Percentiles rank a stretch among this genome's conserved stretches.
Conservation (phyloP, 1,140 invertebrate genomes). For the Meteorus sp. region DNA sequence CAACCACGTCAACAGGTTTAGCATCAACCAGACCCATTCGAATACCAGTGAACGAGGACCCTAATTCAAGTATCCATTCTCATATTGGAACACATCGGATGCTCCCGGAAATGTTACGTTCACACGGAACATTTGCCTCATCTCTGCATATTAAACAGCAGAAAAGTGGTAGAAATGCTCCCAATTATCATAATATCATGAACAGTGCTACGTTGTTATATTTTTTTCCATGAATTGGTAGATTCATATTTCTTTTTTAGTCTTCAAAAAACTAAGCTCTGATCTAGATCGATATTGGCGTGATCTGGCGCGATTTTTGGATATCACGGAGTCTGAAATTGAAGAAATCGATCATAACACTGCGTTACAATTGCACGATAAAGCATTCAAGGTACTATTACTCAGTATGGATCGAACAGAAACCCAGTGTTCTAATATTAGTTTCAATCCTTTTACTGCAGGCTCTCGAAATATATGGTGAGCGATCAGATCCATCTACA, state of each 20-base stretch:
- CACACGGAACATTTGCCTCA: no score
- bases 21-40: no score
- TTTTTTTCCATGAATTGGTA: background rate
- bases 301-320: constrained; percentile 59
- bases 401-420: background rate
- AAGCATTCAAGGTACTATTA: constrained; percentile 34
- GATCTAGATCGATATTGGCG: constrained; percentile 61
- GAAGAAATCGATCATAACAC: constrained; percentile 54
- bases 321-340: constrained; percentile 58
- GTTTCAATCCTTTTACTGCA: constrained; percentile 31
- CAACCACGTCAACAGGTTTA: no score
- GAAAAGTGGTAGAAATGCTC: no score
- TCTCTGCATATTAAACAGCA: no score
- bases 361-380: constrained; percentile 34
- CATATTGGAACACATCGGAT: no score
- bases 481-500: constrained; percentile 22
- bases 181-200: no score
- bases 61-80: no score
- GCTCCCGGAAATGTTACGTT: no score
- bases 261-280: constrained; percentile 41
- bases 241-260: constrained; percentile 35
- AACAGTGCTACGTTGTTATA: no score
- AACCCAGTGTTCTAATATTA: background rate
- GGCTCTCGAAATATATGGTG: constrained; percentile 42
- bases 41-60: no score